Evolutionary conservation across 2,113 vertebrate species (phyloP), one percentile per base, ranked within the genome.

Genomic region (Ovis canadensis): DNA sequence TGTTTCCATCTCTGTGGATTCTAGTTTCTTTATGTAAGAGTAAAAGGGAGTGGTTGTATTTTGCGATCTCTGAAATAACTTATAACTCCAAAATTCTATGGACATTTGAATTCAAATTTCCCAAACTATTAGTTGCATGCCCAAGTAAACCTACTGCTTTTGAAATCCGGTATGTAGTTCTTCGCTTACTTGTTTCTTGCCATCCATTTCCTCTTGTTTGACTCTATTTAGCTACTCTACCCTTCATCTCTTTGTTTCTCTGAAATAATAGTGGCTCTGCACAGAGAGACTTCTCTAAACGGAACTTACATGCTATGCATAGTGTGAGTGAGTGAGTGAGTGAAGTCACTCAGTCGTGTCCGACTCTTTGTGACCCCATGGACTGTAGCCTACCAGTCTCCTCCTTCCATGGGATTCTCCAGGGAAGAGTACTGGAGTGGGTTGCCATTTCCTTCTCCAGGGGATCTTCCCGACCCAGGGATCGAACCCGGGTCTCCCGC

Each of bases 101-200:
- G n/a, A 33, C 43, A 74, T 64, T 96, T 97, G 88, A 67, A 93
- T 88, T 94, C 59, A 80, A 93, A 55, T 16, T 74, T 91, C 67
- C 29, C 40, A 31, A 78, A 87, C 9, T 29, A 9, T 80, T 74
- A 54, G 6, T 84, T 94, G 12, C 2, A 3, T 29, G 54, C n/a
- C 11, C 14, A 40, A 60, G 71, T 45, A 16, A 59, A 94, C 40
- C 15, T 11, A 7, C n/a, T 91, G 33, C 25, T 67, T 82, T 90
- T 80, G 78, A 89, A 87, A 64, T 92, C 10, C 43, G 2, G 5
- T 29, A 0, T 40, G 48, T 16, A 57, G 40, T 3, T 93, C n/a
- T 40, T 50, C 40, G 8, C 17, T 84, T 74, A 52, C 19, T 94
- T 85, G 21, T 88, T 59, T 94, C 54, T 54, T 92, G 48, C 31